Evolutionary conservation across 2,888 invertebrate genomes (phyloP), one percentile per base, ranked within the genome.

Genomic region (Tachina lurida): DNA sequence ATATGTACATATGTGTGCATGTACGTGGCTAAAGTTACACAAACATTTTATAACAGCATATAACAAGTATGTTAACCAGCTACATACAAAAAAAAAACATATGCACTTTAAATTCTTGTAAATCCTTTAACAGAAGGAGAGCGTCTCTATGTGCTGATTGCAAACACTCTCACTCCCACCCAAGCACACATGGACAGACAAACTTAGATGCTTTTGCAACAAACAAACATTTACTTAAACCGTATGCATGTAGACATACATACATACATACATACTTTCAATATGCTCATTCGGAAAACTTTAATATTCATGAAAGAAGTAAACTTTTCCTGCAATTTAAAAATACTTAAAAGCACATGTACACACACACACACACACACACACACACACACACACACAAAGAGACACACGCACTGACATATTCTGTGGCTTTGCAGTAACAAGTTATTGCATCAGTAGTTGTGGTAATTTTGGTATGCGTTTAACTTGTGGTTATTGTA

Each of bases 391-490:
- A 63, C 52, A 73, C 19, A 75, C 65, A 49, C n/a, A 1, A 4
- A 45, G 22, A 74, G 19, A n/a, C 41, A 31, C 17, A 31, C 15
- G 39, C 10, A 47, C 7, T n/a, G 15, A 22, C 52, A 60, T 60
- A 60, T 39, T 31, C 22, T 81, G 81, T 70, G 82, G 74, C 65
- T 65, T 58, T 67, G 43, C 31, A 74, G 74, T 67, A 74, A 47
- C 67, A 13, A 79, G 76, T 73, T 85, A 49, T 47, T 83, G 43
- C 49, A 77, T 41, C 60, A 80, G 81, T 75, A 80, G 67, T 83
- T 79, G 86, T 80, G 83, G 83, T 76, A 71, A 77, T 63, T 54
- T 63, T 76, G 83, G 76, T 80, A 76, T 83, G 76, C 76, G 80
- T 86, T 86, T 80, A 77, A 86, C 65, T 67, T 83, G 67, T 65